Evolutionary conservation across 2,113 vertebrate genomes (phyloP).

Genomic region (Phylloscopus whistleri): DNA sequence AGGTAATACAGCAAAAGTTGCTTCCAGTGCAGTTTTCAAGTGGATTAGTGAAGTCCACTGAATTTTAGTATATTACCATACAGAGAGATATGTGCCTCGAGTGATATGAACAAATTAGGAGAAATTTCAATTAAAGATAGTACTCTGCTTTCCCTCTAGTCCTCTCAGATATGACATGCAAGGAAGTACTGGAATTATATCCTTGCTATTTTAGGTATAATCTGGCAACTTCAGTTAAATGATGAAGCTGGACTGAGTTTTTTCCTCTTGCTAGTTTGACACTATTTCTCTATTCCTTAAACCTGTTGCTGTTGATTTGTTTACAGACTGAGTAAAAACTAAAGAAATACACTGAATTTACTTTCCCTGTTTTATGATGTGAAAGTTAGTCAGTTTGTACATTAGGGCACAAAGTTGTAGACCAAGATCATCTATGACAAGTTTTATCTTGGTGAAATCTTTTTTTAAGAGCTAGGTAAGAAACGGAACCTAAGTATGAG

Average conservation of each 20-base stretch:
- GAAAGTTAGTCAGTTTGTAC: neutral
- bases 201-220: neutral
- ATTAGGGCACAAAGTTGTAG: neutral
- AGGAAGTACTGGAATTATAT: neutral
- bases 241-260: neutral
- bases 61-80: neutral
- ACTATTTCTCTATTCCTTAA: neutral
- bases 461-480: neutral
- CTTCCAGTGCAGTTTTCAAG: neutral
- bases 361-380: neutral
- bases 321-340: neutral
- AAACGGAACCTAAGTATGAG: neutral
- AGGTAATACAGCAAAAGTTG: conserved; percentile 16
- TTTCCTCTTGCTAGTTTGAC: neutral
- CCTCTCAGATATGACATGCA: neutral
- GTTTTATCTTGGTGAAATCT: neutral
- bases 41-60: neutral
- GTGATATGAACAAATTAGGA: neutral
- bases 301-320: conserved; percentile 21
- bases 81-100: neutral
- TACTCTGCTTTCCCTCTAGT: neutral
- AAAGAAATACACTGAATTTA: neutral
- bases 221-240: neutral
- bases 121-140: neutral
- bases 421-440: neutral